Percentiles rank a stretch among this genome's conserved stretches.
Conservation (phyloP, 2,113 vertebrate species). For the Blennius ocellaris region DNA sequence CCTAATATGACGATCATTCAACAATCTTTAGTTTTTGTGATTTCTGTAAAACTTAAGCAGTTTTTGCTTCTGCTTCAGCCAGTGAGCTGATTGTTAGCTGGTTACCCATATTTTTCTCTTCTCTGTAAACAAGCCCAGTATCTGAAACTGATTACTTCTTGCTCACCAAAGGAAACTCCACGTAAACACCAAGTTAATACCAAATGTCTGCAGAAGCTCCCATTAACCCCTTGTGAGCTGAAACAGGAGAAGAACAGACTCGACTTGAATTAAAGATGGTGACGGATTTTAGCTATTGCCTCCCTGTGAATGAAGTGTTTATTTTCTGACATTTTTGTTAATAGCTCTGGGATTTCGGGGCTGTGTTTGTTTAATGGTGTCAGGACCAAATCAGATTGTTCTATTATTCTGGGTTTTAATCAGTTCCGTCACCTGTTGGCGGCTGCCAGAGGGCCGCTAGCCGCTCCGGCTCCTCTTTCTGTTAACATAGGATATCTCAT, state of each 20-base stretch:
- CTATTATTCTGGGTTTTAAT: slow-evolving; percentile 50
- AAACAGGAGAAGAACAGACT: slow-evolving; percentile 28
- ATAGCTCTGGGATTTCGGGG: slow-evolving; percentile 42
- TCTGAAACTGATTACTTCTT: slow-evolving; percentile 21
- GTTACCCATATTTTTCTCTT: neutral
- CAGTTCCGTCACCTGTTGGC: slow-evolving; percentile 50
- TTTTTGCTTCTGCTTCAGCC: neutral
- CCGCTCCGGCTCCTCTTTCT: neutral
- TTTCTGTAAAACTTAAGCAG: no score
- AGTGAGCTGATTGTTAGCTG: neutral
- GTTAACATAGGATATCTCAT: slow-evolving; percentile 10
- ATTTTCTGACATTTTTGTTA: slow-evolving; percentile 53
- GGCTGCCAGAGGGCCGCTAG: slow-evolving; percentile 11
- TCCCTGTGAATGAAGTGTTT: slow-evolving; percentile 35
- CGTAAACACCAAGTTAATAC: neutral
- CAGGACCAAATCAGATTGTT: slow-evolving; percentile 47
- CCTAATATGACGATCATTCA: no score
- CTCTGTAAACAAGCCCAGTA: slow-evolving; percentile 15
- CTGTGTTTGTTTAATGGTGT: slow-evolving; percentile 51
- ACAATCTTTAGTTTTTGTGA: no score
- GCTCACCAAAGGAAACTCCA: slow-evolving; percentile 6
- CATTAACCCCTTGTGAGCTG: slow-evolving; percentile 14
- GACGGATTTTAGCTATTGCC: slow-evolving; percentile 11
- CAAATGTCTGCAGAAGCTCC: slow-evolving; percentile 10
- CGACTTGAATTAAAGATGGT: slow-evolving; percentile 40